Evolutionary conservation across 2,888 invertebrate genomes (phyloP).

Genomic region (Melanchra persicariae): DNA sequence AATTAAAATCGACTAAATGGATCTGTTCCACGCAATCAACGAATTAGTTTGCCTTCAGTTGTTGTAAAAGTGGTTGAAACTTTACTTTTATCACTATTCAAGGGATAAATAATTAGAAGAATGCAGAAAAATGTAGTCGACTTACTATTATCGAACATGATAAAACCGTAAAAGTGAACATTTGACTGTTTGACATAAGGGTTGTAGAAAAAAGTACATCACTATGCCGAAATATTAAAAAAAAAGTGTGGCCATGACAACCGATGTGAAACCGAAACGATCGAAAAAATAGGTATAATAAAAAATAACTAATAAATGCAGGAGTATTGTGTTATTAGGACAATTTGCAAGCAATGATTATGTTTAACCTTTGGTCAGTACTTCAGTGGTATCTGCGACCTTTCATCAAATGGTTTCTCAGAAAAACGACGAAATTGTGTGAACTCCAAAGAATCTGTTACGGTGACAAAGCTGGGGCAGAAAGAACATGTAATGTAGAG

Average conservation of each 20-base stretch:
- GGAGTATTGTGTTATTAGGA: neutral
- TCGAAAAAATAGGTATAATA: conserved; percentile 43
- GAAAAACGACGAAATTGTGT: conserved; percentile 96
- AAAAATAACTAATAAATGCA: conserved; percentile 14
- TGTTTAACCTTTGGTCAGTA: conserved; percentile 85
- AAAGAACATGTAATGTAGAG: conserved; percentile 94
- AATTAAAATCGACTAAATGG: conserved; percentile 6
- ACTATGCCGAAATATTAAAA: conserved; percentile 24
- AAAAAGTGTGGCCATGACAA: conserved; percentile 74
- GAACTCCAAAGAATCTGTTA: conserved; percentile 98
- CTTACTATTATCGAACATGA: neutral
- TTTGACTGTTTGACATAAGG: conserved; percentile 34
- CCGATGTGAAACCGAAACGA: conserved; percentile 56
- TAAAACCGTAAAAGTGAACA: conserved; percentile 26
- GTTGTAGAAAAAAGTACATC: conserved; percentile 2
- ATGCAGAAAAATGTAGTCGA: neutral
- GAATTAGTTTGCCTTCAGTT: neutral
- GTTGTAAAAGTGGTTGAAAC: neutral
- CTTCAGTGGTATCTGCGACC: conserved; percentile 94
- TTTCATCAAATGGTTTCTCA: conserved; percentile 97
- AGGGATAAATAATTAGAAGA: no score
- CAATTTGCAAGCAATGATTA: conserved; percentile 76
- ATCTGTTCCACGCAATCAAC: neutral
- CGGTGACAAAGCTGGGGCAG: conserved; percentile 94
- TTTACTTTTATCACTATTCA: no score